Conservation (phyloP, 1,140 invertebrate genomes). For the Platorchestia sp. region DNA sequence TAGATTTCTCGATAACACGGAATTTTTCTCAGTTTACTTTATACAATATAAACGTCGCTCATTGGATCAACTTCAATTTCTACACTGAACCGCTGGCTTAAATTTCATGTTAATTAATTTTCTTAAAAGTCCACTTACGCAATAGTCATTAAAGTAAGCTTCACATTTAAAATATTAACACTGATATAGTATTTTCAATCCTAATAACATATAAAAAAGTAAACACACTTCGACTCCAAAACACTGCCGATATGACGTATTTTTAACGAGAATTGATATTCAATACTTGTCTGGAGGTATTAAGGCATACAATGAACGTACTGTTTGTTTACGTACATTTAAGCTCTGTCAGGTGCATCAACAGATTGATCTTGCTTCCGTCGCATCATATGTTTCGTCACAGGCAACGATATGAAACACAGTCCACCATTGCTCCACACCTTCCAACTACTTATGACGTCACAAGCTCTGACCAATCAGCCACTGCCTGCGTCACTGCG, state of each 20-base stretch:
- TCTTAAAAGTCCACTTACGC: neutral
- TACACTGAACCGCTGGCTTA: neutral
- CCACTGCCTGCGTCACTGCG: neutral
- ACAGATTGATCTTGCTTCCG: neutral
- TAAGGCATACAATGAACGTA: neutral
- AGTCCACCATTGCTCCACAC: neutral
- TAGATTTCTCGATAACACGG: too few relatives aligned
- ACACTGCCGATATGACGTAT: too few relatives aligned
- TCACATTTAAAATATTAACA: neutral
- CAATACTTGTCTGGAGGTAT: neutral
- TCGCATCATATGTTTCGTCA: neutral
- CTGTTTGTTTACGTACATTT: neutral
- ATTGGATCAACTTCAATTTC: neutral
- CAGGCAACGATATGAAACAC: neutral
- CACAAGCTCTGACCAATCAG: slow-evolving; percentile 4
- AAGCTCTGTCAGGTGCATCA: neutral
- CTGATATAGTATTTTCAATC: neutral
- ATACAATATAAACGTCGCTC: too few relatives aligned
- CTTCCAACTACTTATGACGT: neutral
- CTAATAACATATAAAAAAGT: too few relatives aligned
- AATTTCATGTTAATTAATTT: neutral
- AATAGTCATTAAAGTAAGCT: neutral
- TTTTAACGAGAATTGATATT: too few relatives aligned
- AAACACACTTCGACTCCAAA: too few relatives aligned
- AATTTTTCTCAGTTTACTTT: too few relatives aligned